Evolutionary conservation across 2,888 invertebrate species (phyloP).

Genomic region (Microchrysa polita): DNA sequence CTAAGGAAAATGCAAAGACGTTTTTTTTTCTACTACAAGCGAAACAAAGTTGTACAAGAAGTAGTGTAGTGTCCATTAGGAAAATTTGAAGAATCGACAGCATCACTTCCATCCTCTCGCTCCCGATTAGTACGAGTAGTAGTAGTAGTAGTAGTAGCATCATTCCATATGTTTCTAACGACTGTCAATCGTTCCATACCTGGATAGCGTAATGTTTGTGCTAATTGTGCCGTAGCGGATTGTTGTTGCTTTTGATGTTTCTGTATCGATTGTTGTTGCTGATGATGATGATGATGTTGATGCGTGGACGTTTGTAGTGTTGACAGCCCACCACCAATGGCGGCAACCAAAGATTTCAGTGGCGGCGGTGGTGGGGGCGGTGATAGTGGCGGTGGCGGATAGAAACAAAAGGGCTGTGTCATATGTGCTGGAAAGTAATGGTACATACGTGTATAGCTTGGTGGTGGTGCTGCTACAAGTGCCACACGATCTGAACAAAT

Average conservation of each 20-base stretch:
- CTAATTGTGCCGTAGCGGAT: conserved; percentile 60
- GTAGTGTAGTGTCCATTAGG: too few species aligned
- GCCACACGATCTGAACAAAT: conserved; percentile 71
- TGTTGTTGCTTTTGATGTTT: conserved; percentile 38
- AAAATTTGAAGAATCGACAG: too few species aligned
- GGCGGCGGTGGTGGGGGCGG: conserved; percentile 59
- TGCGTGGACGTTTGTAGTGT: conserved; percentile 30
- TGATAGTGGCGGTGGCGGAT: conserved; percentile 64
- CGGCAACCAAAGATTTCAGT: conserved; percentile 61
- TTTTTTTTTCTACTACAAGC: too few species aligned
- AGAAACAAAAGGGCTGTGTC: conserved; percentile 66
- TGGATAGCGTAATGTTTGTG: conserved; percentile 65
- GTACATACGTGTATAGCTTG: conserved; percentile 71
- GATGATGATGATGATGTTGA: conserved; percentile 39
- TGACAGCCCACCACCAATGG: conserved; percentile 23
- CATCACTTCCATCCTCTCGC: too few species aligned
- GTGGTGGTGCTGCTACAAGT: conserved; percentile 70
- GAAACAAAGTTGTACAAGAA: too few species aligned
- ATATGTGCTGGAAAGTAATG: conserved; percentile 70
- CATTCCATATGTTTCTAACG: not conserved
- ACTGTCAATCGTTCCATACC: conserved; percentile 56
- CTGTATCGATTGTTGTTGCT: conserved; percentile 12
- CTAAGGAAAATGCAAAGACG: too few species aligned
- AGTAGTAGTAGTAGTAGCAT: too few species aligned
- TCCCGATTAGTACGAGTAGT: too few species aligned